phyloP scores from a whole-genome alignment of 2,797 vertebrate genomes.

The Sciaenops ocellatus region DNA sequence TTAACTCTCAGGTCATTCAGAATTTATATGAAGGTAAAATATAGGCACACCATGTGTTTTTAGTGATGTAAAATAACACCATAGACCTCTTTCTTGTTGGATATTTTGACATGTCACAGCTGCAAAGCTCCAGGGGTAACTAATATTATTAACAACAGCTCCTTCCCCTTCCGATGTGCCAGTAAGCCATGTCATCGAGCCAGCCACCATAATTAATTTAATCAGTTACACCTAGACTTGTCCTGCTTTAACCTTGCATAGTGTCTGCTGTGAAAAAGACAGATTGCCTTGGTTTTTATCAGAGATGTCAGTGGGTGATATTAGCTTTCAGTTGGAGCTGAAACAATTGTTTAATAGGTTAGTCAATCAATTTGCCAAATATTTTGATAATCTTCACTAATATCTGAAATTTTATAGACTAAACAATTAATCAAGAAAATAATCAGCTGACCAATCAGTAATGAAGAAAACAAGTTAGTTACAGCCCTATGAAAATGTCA shows the following conservation, averaged over 20 bases:
- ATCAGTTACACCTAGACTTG: slow-evolving; percentile 5
- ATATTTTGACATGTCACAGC: neutral
- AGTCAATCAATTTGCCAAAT: neutral
- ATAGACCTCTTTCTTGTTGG: neutral
- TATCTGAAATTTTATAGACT: neutral
- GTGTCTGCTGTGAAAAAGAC: neutral
- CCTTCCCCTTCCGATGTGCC: neutral
- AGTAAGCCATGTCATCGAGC: slow-evolving; percentile 5
- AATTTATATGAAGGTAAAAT: neutral
- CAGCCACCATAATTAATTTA: slow-evolving; percentile 11
- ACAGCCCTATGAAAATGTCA: neutral
- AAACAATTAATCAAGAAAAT: neutral
- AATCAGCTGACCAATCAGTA: neutral
- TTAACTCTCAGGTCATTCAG: neutral
- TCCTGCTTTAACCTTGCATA: slow-evolving; percentile 8
- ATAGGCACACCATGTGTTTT: neutral
- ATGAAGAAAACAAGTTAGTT: neutral
- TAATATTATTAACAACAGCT: slow-evolving; percentile 1
- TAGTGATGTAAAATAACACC: neutral
- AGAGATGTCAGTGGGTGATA: neutral
- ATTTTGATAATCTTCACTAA: neutral
- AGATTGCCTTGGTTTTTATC: neutral
- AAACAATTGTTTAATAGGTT: neutral
- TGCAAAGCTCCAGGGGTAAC: neutral
- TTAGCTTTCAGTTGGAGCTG: neutral